Base-by-base conservation (phyloP, 2,888 invertebrate genomes). In the Cantharis rufa region DNA sequence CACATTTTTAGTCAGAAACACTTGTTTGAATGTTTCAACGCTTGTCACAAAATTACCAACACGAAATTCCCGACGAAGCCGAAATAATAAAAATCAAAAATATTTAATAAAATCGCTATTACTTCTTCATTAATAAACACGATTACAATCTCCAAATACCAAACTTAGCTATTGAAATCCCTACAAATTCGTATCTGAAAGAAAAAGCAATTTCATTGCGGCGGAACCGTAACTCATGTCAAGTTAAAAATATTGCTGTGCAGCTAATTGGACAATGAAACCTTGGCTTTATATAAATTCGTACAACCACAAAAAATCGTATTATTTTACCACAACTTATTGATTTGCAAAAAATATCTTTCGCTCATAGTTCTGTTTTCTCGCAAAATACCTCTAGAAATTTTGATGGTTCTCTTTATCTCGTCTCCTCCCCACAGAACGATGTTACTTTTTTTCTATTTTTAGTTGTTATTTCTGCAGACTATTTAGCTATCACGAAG, bases 1-100 rank as follows among this genome's bases (percentile, higher is more conserved):
- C 62, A 70, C 74, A 74, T 74, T 70, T 74, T 74, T 70, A 74
- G 69, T 28, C 70, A 64, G 48, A 74, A 74, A 74, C 74, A 70
- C 74, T 74, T 71, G 75, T 71, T 71, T 62, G 62, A 71, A 64
- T 71, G 66, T 61, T 68, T 74, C 68, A 68, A 68, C 70, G 71
- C 27, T 15, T 75, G 75, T 75, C 32, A 32, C 64, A 68, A 21
- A 68, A 27, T 70, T 68, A 62, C 75, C 75, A 66, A 48, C 13
- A 4, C 13, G 32, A 32, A 13, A 32, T 32, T n/a, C 63, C 62
- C 62, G 21, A 63, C 11, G 11, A 28, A 11, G 10, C n/a, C n/a
- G n/a, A n/a, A n/a, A n/a, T n/a, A n/a, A n/a, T n/a, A n/a, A n/a
- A n/a, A n/a, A n/a, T n/a, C n/a, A n/a, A n/a, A n/a, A n/a, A n/a